Evolutionary conservation across 2,113 vertebrate species (phyloP).

Genomic region (Antechinus stuartii): DNA sequence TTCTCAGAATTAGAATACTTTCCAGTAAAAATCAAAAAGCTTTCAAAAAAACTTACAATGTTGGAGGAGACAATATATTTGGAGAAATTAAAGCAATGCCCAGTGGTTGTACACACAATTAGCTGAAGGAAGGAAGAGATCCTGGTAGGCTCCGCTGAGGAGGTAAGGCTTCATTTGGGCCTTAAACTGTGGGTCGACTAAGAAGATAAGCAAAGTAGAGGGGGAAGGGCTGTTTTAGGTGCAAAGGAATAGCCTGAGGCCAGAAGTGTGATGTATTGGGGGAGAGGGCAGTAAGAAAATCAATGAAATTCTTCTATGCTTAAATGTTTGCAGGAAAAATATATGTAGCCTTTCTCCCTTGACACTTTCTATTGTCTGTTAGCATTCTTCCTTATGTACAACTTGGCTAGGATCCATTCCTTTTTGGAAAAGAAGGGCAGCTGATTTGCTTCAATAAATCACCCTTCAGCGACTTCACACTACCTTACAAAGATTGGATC

Average conservation of each 20-base stretch:
- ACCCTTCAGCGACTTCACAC: neutral
- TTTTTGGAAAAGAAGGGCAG: neutral
- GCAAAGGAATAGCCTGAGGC: neutral
- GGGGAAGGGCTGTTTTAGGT: neutral
- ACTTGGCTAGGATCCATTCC: neutral
- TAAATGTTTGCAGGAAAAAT: slow-evolving; percentile 7
- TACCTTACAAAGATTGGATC: neutral
- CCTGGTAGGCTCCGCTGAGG: neutral
- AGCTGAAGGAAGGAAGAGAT: neutral
- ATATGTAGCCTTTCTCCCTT: neutral
- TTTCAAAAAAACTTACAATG: neutral
- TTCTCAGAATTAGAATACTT: neutral
- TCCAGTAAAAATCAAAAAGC: neutral
- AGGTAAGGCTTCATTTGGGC: neutral
- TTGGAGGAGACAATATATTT: neutral
- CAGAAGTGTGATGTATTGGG: neutral
- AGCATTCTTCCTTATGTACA: neutral
- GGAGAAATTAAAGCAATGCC: neutral
- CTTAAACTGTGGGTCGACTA: neutral
- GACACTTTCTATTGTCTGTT: neutral
- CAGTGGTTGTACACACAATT: neutral
- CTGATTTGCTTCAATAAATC: slow-evolving; percentile 33
- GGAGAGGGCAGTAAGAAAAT: neutral
- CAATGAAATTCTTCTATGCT: neutral
- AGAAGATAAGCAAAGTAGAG: neutral